Conservation (phyloP, 2,113 vertebrate genomes). For the Mellivora capensis region DNA sequence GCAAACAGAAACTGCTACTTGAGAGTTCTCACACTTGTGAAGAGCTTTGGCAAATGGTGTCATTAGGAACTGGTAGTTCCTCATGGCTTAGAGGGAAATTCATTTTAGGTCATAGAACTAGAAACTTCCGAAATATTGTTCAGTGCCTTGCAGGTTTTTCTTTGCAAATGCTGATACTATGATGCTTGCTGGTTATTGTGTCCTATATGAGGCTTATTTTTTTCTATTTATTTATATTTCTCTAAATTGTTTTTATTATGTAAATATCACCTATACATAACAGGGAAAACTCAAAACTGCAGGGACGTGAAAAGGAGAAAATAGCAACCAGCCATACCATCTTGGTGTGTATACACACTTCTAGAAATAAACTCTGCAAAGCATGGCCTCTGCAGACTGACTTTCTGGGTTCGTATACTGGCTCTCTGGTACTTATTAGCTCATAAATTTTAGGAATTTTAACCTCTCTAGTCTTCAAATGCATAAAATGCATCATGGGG, state of each 20-base stretch:
- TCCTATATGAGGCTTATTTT: not conserved
- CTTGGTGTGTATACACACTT: not conserved
- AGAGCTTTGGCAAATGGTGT: not conserved
- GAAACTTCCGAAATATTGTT: not conserved
- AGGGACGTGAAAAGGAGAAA: not conserved
- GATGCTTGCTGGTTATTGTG: not conserved
- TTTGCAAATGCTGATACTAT: not conserved
- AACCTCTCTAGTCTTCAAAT: not conserved
- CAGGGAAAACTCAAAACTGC: not conserved
- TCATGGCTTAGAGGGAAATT: not conserved
- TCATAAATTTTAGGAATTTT: not conserved
- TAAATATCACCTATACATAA: not conserved
- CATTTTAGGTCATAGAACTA: not conserved
- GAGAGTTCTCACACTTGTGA: not conserved
- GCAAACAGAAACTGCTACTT: not conserved
- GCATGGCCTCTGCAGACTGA: not conserved
- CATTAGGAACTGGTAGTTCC: not conserved
- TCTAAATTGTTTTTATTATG: not conserved
- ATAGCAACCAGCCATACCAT: not conserved
- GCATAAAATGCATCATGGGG: not conserved
- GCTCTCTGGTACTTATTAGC: not conserved
- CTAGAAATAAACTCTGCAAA: not conserved
- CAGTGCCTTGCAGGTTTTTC: not conserved
- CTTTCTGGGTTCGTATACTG: not conserved
- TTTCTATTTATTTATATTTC: not conserved